Evolutionary conservation across 2,797 vertebrate species (phyloP).

Genomic region (Menidia menidia): DNA sequence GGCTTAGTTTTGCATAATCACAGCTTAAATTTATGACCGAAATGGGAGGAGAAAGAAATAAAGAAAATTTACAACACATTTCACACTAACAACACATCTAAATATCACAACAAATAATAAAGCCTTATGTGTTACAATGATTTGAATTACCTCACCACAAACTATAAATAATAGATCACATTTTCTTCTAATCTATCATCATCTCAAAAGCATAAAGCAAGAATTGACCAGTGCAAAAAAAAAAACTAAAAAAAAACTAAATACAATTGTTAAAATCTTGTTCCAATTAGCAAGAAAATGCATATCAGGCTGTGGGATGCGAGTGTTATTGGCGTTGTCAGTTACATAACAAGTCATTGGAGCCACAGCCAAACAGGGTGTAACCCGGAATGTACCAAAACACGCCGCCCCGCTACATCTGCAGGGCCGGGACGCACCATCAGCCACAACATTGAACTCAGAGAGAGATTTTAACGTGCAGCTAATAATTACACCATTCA

Average conservation of each 20-base stretch:
- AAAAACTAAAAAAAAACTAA: neutral
- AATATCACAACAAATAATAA: conserved; percentile 5
- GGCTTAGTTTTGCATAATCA: conserved; percentile 26
- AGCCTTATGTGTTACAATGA: conserved; percentile 9
- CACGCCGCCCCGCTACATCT: conserved; percentile 26
- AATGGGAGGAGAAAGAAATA: conserved; percentile 7
- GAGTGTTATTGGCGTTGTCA: conserved; percentile 10
- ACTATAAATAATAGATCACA: neutral
- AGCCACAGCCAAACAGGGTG: conserved; percentile 76
- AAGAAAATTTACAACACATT: conserved; percentile 15
- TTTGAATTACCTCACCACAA: neutral
- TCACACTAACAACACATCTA: conserved; percentile 8
- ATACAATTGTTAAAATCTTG: neutral
- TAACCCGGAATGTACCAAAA: conserved; percentile 79
- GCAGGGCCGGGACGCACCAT: conserved; percentile 31
- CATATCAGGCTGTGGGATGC: conserved; percentile 14
- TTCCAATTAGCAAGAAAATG: conserved; percentile 1
- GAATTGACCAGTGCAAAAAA: neutral
- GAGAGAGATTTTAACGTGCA: conserved; percentile 34
- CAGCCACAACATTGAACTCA: conserved; percentile 30
- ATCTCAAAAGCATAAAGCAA: neutral
- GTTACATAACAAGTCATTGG: conserved; percentile 67
- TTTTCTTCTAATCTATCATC: no score
- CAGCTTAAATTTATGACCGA: conserved; percentile 22
- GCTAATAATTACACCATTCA: conserved; percentile 35